These are phyloP conservation scores for Papilio xuthus DNA, from an alignment of 1,140 invertebrate species.

Conservation along the genomic window DNA sequence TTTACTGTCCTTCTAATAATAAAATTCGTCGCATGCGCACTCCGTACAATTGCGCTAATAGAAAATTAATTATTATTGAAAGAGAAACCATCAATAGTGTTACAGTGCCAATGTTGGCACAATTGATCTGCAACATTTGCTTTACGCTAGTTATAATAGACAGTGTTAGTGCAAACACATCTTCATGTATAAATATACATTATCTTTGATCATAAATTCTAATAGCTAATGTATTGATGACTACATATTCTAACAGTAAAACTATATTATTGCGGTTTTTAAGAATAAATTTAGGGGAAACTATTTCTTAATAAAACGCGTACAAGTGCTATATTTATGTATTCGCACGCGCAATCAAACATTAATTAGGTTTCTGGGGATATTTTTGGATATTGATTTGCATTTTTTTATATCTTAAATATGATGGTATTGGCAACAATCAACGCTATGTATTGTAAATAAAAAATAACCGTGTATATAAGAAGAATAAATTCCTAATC, in stretches of 20 bases:
- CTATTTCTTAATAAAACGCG: too few relatives aligned
- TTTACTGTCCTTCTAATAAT: constrained; percentile 67
- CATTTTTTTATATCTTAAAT: too few relatives aligned
- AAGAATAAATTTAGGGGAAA: too few relatives aligned
- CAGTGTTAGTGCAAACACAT: not conserved
- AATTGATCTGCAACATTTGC: constrained; percentile 21
- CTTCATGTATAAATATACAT: not conserved
- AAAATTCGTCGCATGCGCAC: constrained; percentile 70
- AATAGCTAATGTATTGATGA: not conserved
- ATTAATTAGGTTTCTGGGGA: too few relatives aligned
- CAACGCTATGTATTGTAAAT: too few relatives aligned
- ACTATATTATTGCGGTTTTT: too few relatives aligned
- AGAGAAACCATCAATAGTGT: constrained; percentile 46
- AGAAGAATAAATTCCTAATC: too few relatives aligned
- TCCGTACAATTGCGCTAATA: constrained; percentile 70
- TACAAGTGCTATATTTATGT: too few relatives aligned
- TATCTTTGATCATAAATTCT: not conserved
- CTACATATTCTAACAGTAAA: not conserved
- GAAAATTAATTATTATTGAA: constrained; percentile 71
- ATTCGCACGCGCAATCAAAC: too few relatives aligned
- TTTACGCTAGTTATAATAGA: not conserved
- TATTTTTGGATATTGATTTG: too few relatives aligned
- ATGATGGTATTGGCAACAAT: too few relatives aligned
- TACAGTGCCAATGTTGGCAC: constrained; percentile 23
- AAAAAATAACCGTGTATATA: too few relatives aligned